Base-by-base conservation (phyloP, 1,140 invertebrate genomes). In the Cheumatopsyche charites region DNA sequence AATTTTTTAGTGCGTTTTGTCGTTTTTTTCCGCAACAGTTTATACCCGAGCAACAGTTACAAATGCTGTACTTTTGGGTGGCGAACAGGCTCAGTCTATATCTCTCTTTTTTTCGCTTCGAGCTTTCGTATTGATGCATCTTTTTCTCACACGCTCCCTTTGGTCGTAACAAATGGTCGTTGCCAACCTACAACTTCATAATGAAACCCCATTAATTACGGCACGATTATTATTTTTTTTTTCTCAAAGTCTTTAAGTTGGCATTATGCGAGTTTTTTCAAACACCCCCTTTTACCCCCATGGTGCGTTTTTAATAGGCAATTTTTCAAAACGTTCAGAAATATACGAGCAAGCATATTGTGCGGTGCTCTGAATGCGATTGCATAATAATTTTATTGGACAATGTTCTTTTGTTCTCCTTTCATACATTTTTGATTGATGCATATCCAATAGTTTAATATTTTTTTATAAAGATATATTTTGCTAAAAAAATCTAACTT, bases 131-230 rank as follows among this genome's bases (percentile, higher is more conserved):
- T 36, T 3, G 9, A 9, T 26, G 6, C 25, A 23, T 68, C 66
- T 55, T 23, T 25, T 45, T 67, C 9, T 9, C 11, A 25, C 23
- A 15, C 23, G 6, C 55, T 42, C 42, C 15, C 15, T 26, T 68
- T 45, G 47, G 41, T 47, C 47, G 26, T 68, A 26, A 68, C 66
- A 68, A 68, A 68, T 68, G 66, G 25, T 45, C 49, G 66, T 68
- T 68, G 66, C 66, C 66, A 68, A 43, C 49, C 15, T 68, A 55
- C 66, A 55, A 68, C 66, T 68, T 55, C 66, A 68, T 68, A 68
- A 68, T 68, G 66, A 68, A 68, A 68, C 66, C n/a, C 66, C 29
- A 68, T 68, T 68, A 68, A 68, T 68, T 68, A 68, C 49, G 17
- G 25, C 47, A 47, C 43, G 47, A 68, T 68, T 68, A 68, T 68